Percentiles rank a stretch among this genome's conserved stretches.
Evolutionary conservation across 2,888 invertebrate genomes (phyloP).

Genomic region (Mechanitis messenoides): DNA sequence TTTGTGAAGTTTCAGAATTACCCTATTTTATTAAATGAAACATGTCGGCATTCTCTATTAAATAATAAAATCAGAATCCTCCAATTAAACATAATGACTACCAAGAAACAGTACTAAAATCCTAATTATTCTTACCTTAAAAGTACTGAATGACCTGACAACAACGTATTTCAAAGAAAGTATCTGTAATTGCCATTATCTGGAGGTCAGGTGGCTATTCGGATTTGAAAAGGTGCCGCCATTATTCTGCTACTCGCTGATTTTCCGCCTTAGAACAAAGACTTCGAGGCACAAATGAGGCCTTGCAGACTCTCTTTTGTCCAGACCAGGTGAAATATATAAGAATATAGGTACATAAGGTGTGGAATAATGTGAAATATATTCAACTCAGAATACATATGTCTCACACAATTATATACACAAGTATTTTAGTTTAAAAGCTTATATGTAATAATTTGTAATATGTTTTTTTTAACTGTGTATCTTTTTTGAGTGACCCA

Average conservation of each 20-base stretch:
- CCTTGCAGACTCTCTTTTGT: slow-evolving; percentile 45
- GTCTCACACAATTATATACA: too few species aligned
- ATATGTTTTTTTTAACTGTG: too few species aligned
- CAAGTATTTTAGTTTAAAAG: too few species aligned
- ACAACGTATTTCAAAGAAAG: slow-evolving; percentile 52
- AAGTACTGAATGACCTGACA: slow-evolving; percentile 36
- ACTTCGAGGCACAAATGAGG: slow-evolving; percentile 45
- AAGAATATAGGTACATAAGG: slow-evolving; percentile 10
- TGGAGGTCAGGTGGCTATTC: slow-evolving; percentile 50
- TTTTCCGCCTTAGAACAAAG: slow-evolving; percentile 59
- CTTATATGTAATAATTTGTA: too few species aligned
- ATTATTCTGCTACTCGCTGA: slow-evolving; percentile 51
- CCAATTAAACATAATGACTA: not conserved
- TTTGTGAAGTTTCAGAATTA: too few species aligned
- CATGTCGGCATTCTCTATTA: too few species aligned
- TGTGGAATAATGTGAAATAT: slow-evolving; percentile 7
- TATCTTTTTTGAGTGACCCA: too few species aligned
- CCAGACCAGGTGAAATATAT: slow-evolving; percentile 21
- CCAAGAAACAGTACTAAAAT: not conserved
- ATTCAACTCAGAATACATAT: too few species aligned
- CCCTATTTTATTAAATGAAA: too few species aligned
- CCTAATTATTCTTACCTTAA: slow-evolving; percentile 10
- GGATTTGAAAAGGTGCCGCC: slow-evolving; percentile 49
- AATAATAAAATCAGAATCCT: too few species aligned
- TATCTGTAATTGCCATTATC: slow-evolving; percentile 54